Conservation (phyloP, 2,113 vertebrate genomes). For the Marcusenius ussheri region DNA sequence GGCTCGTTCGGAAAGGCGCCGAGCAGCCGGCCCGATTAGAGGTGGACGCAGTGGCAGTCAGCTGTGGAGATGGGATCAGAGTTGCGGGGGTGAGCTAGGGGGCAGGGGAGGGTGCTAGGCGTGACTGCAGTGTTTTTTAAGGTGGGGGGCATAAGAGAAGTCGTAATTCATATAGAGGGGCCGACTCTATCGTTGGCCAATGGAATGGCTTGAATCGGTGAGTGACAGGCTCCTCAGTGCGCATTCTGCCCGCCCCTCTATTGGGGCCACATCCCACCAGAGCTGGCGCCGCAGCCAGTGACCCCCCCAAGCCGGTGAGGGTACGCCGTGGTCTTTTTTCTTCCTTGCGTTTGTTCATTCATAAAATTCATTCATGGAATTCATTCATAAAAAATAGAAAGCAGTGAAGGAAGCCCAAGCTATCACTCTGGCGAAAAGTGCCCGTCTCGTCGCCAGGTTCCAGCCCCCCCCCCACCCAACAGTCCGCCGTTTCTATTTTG, state of each 20-base stretch:
- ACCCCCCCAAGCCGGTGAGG: neutral
- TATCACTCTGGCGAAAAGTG: neutral
- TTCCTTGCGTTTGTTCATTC: neutral
- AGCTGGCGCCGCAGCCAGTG: neutral
- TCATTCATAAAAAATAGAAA: neutral
- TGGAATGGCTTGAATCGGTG: neutral
- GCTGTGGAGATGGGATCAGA: neutral
- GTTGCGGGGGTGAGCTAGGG: neutral
- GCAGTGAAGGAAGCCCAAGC: neutral
- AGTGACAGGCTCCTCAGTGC: neutral
- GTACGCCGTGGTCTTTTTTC: neutral
- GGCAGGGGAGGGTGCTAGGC: neutral
- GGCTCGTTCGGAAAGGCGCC: conserved; percentile 31
- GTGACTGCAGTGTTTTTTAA: neutral
- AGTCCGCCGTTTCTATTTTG: neutral
- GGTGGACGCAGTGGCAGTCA: neutral
- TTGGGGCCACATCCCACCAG: neutral
- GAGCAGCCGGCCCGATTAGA: conserved; percentile 4
- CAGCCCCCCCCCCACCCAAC: neutral
- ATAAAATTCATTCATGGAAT: conserved; percentile 31
- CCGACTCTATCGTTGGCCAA: neutral
- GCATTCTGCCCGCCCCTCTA: conserved; percentile 17
- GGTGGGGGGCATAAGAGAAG: neutral
- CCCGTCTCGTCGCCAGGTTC: conserved; percentile 32
- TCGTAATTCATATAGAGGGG: neutral